Percentiles rank a stretch among this genome's conserved stretches.
Evolutionary conservation across 1,140 invertebrate species (phyloP).

Genomic region (Penaeus vannamei): DNA sequence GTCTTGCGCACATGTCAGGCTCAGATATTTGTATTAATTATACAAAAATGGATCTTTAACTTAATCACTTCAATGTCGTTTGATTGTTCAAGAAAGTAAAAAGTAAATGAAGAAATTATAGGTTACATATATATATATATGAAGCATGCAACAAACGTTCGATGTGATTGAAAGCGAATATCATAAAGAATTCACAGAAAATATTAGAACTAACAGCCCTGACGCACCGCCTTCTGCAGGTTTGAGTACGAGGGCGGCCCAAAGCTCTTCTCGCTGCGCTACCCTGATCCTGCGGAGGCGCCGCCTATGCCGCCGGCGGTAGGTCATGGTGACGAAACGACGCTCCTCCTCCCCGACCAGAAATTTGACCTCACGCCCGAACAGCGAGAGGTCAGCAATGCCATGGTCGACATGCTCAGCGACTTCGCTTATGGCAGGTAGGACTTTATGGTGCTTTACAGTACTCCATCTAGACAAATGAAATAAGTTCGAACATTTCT

Average conservation of each 20-base stretch:
- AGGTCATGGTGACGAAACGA: constrained; percentile 43
- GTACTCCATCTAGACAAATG: background rate
- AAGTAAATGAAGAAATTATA: too few species aligned
- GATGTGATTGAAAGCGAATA: too few species aligned
- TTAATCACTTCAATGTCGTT: too few species aligned
- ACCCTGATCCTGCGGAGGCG: constrained; percentile 24
- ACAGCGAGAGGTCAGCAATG: constrained; percentile 2
- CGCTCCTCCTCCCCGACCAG: constrained; percentile 23
- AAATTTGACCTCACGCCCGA: background rate
- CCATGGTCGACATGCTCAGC: constrained; percentile 32
- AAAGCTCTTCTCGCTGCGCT: constrained; percentile 18
- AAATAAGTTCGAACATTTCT: too few species aligned
- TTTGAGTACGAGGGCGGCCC: constrained; percentile 43
- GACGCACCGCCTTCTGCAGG: background rate
- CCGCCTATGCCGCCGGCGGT: constrained; percentile 35
- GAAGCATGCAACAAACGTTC: too few species aligned
- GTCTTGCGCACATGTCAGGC: too few species aligned
- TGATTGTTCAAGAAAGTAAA: too few species aligned
- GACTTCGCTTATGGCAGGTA: constrained; percentile 51
- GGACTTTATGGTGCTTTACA: background rate
- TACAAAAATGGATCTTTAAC: too few species aligned
- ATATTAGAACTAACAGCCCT: too few species aligned
- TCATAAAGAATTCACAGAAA: too few species aligned
- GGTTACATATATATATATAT: too few species aligned
- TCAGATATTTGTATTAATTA: too few species aligned